phyloP scores from a whole-genome alignment of 2,888 invertebrate species.

The Parnassius glacialis region DNA sequence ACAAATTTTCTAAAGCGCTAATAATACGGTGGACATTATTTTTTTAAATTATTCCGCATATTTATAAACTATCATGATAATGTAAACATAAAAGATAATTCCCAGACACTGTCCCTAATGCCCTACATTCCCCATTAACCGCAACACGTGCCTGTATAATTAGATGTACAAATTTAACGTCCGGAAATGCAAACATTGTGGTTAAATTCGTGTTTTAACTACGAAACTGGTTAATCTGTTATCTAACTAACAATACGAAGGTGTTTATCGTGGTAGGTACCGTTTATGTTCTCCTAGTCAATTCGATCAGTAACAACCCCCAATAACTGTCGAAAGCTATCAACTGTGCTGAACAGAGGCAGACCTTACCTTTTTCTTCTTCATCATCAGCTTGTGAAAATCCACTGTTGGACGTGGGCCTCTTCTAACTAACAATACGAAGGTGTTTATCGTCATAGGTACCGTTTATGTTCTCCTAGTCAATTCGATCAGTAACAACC shows the following conservation, averaged over 20 bases:
- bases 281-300: too few species aligned
- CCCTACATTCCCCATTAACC: constrained; percentile 28
- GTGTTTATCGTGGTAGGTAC: constrained; percentile 4
- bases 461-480: too few species aligned
- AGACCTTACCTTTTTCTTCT: too few species aligned
- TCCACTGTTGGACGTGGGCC: too few species aligned
- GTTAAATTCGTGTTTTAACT: constrained; percentile 40
- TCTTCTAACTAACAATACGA: constrained; percentile 9
- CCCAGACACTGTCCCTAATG: constrained; percentile 21
- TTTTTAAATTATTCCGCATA: neutral
- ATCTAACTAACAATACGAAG: constrained; percentile 11
- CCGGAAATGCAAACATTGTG: constrained; percentile 45
- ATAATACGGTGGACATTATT: too few species aligned
- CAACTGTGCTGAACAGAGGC: too few species aligned
- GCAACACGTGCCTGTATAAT: constrained; percentile 35
- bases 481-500: too few species aligned
- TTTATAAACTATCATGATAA: constrained; percentile 7
- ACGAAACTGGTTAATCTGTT: constrained; percentile 41
- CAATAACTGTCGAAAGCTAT: too few species aligned
- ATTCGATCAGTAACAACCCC: too few species aligned
- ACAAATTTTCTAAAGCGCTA: too few species aligned
- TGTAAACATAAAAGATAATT: constrained; percentile 16
- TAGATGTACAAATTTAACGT: constrained; percentile 42
- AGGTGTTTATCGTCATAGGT: constrained; percentile 4
- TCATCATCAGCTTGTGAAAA: too few species aligned